Percentiles rank a stretch among this genome's conserved stretches.
Evolutionary conservation across 1,140 invertebrate species (phyloP).

Genomic region (Heliconius melpomene): DNA sequence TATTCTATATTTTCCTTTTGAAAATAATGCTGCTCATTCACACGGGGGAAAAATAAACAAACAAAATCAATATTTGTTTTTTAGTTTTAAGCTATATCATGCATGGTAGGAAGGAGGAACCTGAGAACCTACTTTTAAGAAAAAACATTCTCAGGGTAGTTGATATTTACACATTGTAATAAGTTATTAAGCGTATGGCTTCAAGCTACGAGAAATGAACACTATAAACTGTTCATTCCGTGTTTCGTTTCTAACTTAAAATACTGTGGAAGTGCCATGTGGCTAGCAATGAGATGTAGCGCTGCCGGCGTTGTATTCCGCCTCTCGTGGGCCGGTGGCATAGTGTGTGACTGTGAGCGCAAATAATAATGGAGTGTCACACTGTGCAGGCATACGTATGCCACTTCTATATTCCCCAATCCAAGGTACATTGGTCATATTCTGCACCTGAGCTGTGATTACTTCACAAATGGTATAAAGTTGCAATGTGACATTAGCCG

Average conservation of each 20-base stretch:
- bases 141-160: neutral
- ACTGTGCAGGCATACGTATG: neutral
- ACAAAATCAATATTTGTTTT: too few species aligned
- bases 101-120: too few species aligned
- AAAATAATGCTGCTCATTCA: neutral
- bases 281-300: too few species aligned
- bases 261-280: neutral
- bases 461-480: slow-evolving; percentile 2
- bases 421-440: slow-evolving; percentile 4
- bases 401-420: neutral
- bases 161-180: slow-evolving; percentile 16
- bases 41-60: too few species aligned
- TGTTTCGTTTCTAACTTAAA: neutral
- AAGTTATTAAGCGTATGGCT: slow-evolving; percentile 21
- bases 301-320: too few species aligned
- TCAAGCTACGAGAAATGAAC: slow-evolving; percentile 11
- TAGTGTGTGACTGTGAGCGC: too few species aligned
- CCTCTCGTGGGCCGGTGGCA: too few species aligned
- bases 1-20: neutral
- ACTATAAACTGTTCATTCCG: neutral
- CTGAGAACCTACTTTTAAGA: neutral
- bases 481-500: slow-evolving; percentile 5
- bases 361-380: too few species aligned
- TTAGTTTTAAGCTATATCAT: neutral
- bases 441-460: slow-evolving; percentile 16